Evolutionary conservation across 2,888 invertebrate species (phyloP).

Genomic region (Deroplatys truncata): DNA sequence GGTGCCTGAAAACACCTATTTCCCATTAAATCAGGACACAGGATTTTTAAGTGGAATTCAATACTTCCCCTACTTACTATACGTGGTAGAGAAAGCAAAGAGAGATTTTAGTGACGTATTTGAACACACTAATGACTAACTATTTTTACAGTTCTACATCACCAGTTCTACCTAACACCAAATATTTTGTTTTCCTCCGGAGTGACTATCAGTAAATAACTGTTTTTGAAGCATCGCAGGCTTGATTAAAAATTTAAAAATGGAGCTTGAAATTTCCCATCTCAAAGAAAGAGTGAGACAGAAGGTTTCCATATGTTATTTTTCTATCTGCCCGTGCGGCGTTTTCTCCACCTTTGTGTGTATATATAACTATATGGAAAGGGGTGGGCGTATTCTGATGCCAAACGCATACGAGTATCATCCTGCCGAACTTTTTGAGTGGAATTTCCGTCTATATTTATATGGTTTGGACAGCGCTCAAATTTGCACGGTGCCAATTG

Average conservation of each 20-base stretch:
- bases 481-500: not conserved
- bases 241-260: not conserved
- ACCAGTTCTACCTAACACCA: too few relatives aligned
- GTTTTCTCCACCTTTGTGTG: not conserved
- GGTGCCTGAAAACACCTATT: too few relatives aligned
- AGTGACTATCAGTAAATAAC: too few relatives aligned
- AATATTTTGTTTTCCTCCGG: too few relatives aligned
- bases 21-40: too few relatives aligned
- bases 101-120: too few relatives aligned
- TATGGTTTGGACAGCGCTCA: conserved; percentile 11
- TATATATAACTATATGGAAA: not conserved
- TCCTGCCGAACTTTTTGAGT: not conserved
- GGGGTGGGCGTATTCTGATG: not conserved
- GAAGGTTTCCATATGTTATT: not conserved
- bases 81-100: too few relatives aligned
- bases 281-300: too few relatives aligned
- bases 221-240: not conserved
- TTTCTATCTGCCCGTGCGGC: not conserved
- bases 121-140: too few relatives aligned
- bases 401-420: not conserved
- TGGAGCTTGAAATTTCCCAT: not conserved
- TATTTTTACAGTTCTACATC: too few relatives aligned
- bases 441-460: not conserved
- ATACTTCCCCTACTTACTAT: too few relatives aligned
- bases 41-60: too few relatives aligned